These are phyloP conservation scores for Cyprinus carpio DNA, from an alignment of 2,113 vertebrate genomes.

Conservation along the genomic window DNA sequence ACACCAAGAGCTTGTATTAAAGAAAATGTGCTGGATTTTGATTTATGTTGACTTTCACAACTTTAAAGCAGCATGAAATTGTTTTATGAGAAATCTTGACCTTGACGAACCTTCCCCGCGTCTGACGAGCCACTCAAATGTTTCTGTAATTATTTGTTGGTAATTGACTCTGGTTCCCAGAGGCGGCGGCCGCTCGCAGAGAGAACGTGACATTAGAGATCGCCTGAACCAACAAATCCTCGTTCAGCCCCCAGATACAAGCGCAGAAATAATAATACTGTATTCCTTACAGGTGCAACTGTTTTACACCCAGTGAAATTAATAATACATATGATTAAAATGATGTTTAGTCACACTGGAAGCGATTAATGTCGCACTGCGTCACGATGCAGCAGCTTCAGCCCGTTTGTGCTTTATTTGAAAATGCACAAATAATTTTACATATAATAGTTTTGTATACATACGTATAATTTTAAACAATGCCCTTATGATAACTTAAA, in stretches of 20 bases:
- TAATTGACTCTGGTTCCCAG: constrained; percentile 15
- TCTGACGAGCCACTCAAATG: background rate
- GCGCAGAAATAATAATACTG: background rate
- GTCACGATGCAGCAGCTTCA: background rate
- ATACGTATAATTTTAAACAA: background rate
- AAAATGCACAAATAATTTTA: background rate
- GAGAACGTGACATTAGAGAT: background rate
- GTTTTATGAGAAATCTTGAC: background rate
- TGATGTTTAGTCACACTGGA: background rate
- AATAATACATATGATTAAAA: background rate
- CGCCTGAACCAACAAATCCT: background rate
- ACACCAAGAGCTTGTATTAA: background rate
- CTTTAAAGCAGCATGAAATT: background rate
- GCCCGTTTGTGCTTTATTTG: background rate
- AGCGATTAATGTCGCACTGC: background rate
- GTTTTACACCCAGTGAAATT: background rate
- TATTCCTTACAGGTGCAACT: background rate
- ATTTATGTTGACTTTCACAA: background rate
- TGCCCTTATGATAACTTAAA: too few relatives aligned
- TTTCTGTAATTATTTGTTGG: constrained; percentile 14
- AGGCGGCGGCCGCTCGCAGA: background rate
- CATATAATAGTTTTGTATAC: background rate
- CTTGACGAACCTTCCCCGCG: background rate
- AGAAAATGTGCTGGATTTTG: background rate
- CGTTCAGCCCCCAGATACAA: background rate